Percentiles rank a stretch among this genome's conserved stretches.
Evolutionary conservation across 2,888 invertebrate genomes (phyloP).

Genomic region (Ichneumoninae sp.): DNA sequence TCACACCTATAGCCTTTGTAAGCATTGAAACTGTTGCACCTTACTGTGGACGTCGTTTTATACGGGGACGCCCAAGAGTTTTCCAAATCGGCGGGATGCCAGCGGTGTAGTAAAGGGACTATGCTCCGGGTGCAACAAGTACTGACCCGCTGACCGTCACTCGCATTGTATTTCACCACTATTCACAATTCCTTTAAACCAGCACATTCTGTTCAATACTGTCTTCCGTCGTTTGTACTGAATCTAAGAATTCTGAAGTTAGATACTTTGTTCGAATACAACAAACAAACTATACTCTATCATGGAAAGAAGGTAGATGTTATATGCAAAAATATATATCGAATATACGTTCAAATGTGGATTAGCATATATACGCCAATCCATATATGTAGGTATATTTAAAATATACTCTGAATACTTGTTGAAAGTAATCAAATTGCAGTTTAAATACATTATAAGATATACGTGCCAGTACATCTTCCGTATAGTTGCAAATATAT

Average conservation of each 20-base stretch:
- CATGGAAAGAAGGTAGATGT: too few species aligned
- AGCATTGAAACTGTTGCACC: constrained; percentile 70
- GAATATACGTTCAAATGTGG: too few species aligned
- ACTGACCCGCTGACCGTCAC: constrained; percentile 49
- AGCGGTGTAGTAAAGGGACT: not conserved
- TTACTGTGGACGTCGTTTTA: constrained; percentile 64
- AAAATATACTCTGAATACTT: too few species aligned
- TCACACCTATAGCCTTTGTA: constrained; percentile 67
- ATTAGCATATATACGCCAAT: too few species aligned
- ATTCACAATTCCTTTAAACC: constrained; percentile 41
- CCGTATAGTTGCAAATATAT: too few species aligned
- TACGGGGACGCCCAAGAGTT: constrained; percentile 34
- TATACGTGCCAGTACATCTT: too few species aligned
- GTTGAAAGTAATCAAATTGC: too few species aligned
- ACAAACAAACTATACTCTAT: not conserved
- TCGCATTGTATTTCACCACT: constrained; percentile 39
- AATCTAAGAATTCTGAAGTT: constrained; percentile 29
- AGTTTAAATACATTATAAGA: too few species aligned
- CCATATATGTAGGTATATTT: too few species aligned
- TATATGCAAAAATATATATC: too few species aligned
- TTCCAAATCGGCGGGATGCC: constrained; percentile 42
- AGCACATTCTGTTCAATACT: constrained; percentile 6
- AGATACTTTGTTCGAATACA: not conserved
- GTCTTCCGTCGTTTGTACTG: constrained; percentile 23
- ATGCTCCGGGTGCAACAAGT: constrained; percentile 29